These are phyloP conservation scores for Malurus alboscapulatus DNA, from an alignment of 2,113 vertebrate species.

Conservation along the genomic window DNA sequence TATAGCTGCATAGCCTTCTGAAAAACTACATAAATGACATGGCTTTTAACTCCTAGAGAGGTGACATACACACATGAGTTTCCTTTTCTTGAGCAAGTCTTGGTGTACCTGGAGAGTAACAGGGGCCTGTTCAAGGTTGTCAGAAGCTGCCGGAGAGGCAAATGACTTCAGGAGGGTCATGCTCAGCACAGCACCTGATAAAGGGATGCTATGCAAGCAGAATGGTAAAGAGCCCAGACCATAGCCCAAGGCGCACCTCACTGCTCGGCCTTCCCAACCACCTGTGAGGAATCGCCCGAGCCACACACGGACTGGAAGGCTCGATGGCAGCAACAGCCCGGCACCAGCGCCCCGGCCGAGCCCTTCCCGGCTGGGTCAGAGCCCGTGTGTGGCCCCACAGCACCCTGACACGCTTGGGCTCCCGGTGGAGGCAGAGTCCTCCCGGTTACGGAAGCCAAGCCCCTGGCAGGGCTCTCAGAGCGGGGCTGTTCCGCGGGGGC, in stretches of 20 bases:
- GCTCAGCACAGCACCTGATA: not conserved
- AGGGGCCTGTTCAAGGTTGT: accelerated
- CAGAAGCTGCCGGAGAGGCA: not conserved
- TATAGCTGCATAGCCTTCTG: not conserved
- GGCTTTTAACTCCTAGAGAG: not conserved
- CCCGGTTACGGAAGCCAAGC: not conserved
- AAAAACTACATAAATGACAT: not conserved
- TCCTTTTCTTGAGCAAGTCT: not conserved
- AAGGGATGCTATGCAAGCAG: not conserved
- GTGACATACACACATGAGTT: not conserved
- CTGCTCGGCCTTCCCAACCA: accelerated
- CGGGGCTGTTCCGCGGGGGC: not conserved
- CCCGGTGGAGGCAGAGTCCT: not conserved
- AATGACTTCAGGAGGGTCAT: accelerated
- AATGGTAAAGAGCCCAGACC: accelerated
- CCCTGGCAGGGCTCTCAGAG: accelerated
- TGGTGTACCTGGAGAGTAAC: not conserved
- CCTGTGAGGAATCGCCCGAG: accelerated
- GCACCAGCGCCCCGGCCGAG: not conserved
- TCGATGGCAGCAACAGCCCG: accelerated
- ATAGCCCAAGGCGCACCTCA: accelerated
- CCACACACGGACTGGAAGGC: accelerated
- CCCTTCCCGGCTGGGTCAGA: accelerated
- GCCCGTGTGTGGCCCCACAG: not conserved
- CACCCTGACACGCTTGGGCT: not conserved